Percentiles rank a stretch among this genome's conserved stretches.
Evolutionary conservation across 2,888 invertebrate genomes (phyloP).

Genomic region (Eupithecia tripunctaria): DNA sequence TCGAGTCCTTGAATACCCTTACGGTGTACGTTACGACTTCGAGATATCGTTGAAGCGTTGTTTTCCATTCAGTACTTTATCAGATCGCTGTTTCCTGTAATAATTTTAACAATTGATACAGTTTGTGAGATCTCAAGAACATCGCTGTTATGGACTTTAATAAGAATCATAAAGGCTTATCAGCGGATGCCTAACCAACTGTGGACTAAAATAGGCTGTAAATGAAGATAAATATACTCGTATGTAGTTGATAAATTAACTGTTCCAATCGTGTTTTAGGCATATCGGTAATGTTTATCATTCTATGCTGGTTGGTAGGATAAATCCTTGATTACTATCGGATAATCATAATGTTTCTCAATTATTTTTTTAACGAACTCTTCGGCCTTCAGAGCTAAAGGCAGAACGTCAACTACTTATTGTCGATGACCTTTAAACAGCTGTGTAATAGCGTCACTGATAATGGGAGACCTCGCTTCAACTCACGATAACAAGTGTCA

Average conservation of each 20-base stretch:
- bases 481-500: slow-evolving; percentile 38
- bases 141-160: background rate
- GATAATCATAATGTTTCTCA: background rate
- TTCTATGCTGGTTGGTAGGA: background rate
- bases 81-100: slow-evolving; percentile 27
- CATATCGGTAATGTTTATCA: background rate
- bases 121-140: slow-evolving; percentile 13
- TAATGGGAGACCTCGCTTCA: slow-evolving; percentile 48
- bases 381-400: slow-evolving; percentile 8
- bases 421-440: slow-evolving; percentile 47
- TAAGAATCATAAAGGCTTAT: background rate
- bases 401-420: background rate
- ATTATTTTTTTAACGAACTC: background rate
- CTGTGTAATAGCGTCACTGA: slow-evolving; percentile 45
- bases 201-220: background rate
- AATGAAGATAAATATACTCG: background rate
- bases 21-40: slow-evolving; percentile 26
- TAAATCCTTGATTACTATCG: slow-evolving; percentile 9
- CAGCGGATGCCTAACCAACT: background rate
- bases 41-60: slow-evolving; percentile 32
- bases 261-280: background rate
- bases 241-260: background rate
- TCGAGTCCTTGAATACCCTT: slow-evolving; percentile 32
- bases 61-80: slow-evolving; percentile 35
- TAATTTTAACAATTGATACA: slow-evolving; percentile 24